phyloP scores from a whole-genome alignment of 2,797 vertebrate genomes.

The Schizopygopsis malacanthus region DNA sequence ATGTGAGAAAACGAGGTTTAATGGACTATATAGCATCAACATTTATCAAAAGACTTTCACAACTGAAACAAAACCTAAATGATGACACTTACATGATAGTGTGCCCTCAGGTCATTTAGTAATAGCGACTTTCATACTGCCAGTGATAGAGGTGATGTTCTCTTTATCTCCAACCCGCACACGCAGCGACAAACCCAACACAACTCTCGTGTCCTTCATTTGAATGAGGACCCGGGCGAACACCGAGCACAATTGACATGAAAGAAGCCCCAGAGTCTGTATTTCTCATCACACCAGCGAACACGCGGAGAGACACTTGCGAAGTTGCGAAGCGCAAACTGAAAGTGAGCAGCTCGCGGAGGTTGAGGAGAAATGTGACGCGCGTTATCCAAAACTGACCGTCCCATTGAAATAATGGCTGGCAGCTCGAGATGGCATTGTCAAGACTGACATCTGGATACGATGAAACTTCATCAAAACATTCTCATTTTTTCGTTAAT shows the following conservation, averaged over 20 bases:
- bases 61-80: not conserved
- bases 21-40: not conserved
- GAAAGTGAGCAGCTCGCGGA: conserved; percentile 30
- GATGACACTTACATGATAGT: conserved; percentile 18
- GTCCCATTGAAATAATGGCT: not conserved
- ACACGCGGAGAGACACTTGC: not conserved
- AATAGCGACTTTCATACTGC: not conserved
- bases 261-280: not conserved
- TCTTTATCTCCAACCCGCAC: conserved; percentile 10
- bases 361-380: conserved; percentile 37
- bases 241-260: not conserved
- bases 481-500: not conserved
- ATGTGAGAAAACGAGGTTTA: not conserved
- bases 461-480: not conserved
- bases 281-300: not conserved
- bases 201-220: not conserved
- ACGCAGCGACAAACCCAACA: not conserved
- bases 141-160: conserved; percentile 16
- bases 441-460: not conserved
- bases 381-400: not conserved
- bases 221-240: not conserved
- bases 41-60: not conserved
- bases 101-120: not conserved
- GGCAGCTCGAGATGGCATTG: not conserved
- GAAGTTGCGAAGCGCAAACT: conserved; percentile 34